Percentiles rank a stretch among this genome's conserved stretches.
These are phyloP conservation scores for Catharus fuscescens DNA, from an alignment of 2,113 vertebrate genomes.

Conservation along the genomic window DNA sequence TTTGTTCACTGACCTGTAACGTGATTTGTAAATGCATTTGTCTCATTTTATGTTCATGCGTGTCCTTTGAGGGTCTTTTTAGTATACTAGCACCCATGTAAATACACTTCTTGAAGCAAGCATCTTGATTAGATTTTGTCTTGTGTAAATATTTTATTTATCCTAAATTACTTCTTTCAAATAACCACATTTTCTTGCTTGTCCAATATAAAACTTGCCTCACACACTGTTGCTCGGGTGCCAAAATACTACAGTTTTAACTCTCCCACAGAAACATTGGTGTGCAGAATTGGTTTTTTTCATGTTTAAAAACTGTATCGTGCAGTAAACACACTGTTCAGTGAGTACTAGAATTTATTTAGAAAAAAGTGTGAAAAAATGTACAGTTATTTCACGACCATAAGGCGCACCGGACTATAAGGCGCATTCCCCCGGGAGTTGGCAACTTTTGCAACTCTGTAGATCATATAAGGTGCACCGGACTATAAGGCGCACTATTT, in stretches of 20 bases:
- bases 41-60: neutral
- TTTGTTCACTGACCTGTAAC: constrained; percentile 23
- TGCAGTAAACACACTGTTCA: neutral
- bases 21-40: neutral
- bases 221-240: neutral
- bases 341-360: neutral
- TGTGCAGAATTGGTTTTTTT: neutral
- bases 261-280: neutral
- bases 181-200: neutral
- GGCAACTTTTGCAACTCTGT: too few relatives aligned
- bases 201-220: neutral
- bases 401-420: too few relatives aligned
- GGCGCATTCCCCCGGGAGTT: too few relatives aligned
- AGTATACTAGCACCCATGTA: neutral
- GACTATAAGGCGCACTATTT: too few relatives aligned
- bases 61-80: neutral
- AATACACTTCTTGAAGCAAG: neutral
- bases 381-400: too few relatives aligned
- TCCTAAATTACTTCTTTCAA: neutral
- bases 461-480: too few relatives aligned
- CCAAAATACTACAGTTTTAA: neutral
- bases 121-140: neutral
- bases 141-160: neutral
- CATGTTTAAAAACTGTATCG: neutral
- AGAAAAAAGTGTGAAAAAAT: neutral